phyloP scores from a whole-genome alignment of 2,888 invertebrate genomes.

The Pyrocoelia pectoralis region DNA sequence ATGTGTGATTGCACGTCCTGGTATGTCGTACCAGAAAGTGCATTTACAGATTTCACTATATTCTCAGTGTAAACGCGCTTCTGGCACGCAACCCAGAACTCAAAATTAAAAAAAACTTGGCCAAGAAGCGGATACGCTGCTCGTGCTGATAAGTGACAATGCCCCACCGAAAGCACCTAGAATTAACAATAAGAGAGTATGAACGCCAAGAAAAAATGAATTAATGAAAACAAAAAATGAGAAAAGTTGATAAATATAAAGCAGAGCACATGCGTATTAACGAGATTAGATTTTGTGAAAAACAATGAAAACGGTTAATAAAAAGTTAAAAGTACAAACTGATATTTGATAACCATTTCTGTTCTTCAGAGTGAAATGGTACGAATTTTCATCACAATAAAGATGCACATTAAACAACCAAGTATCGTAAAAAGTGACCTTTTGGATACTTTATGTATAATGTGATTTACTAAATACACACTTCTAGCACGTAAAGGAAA shows the following conservation, averaged over 20 bases:
- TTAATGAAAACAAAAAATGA: neutral
- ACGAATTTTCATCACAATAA: too few species aligned
- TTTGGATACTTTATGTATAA: too few species aligned
- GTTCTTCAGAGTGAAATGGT: too few species aligned
- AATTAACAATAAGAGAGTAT: conserved; percentile 29
- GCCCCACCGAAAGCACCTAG: conserved; percentile 46
- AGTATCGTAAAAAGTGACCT: too few species aligned
- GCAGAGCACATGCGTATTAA: neutral
- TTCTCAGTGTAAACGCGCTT: conserved; percentile 92
- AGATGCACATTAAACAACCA: too few species aligned
- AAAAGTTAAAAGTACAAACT: too few species aligned
- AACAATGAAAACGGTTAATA: too few species aligned
- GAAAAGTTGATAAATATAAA: neutral
- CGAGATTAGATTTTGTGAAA: too few species aligned
- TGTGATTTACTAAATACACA: neutral
- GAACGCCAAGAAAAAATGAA: neutral
- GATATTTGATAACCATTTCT: too few species aligned
- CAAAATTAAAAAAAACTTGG: conserved; percentile 16
- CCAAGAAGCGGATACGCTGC: conserved; percentile 25
- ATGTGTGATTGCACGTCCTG: conserved; percentile 66
- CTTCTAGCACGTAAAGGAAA: neutral
- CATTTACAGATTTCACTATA: conserved; percentile 84
- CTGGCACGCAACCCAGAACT: conserved; percentile 91
- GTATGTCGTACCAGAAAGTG: conserved; percentile 99
- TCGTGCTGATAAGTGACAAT: conserved; percentile 30